Evolutionary conservation across 2,888 invertebrate species (phyloP).

Genomic region (Zelleria hepariella): DNA sequence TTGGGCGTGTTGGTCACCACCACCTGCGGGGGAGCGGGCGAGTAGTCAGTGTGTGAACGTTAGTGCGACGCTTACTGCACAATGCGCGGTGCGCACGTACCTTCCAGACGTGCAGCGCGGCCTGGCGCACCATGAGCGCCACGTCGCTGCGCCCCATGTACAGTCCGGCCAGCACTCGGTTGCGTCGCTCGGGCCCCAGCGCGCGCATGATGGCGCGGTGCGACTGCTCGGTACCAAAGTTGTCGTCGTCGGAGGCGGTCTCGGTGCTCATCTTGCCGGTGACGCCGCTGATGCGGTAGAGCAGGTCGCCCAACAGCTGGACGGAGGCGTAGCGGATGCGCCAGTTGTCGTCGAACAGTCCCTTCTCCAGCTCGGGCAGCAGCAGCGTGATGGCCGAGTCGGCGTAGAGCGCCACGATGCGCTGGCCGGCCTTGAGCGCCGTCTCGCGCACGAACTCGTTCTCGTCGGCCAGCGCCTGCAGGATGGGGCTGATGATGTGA

Average conservation of each 20-base stretch:
- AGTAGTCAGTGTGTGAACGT: not conserved
- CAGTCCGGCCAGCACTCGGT: conserved; percentile 92
- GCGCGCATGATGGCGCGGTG: conserved; percentile 91
- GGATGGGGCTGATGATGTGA: conserved; percentile 96
- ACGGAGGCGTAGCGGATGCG: conserved; percentile 95
- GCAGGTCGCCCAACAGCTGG: conserved; percentile 93
- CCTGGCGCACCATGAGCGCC: conserved; percentile 96
- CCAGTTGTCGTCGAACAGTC: conserved; percentile 99
- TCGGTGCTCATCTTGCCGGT: conserved; percentile 99
- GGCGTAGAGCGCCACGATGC: conserved; percentile 96
- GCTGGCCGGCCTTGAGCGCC: conserved; percentile 94
- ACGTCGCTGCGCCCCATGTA: conserved; percentile 99
- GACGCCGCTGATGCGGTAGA: conserved; percentile 97
- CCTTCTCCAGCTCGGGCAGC: conserved; percentile 93
- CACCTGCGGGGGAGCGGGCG: conserved; percentile 58
- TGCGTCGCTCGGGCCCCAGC: conserved; percentile 90
- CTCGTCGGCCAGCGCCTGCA: conserved; percentile 98
- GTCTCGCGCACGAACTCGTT: conserved; percentile 99
- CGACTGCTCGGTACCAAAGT: conserved; percentile 97
- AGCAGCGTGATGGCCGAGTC: conserved; percentile 94
- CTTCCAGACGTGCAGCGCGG: conserved; percentile 99
- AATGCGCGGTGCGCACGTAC: no score
- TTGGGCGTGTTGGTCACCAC: conserved; percentile 98
- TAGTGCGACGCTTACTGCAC: not conserved
- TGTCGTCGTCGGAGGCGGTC: conserved; percentile 98